Percentiles rank a stretch among this genome's conserved stretches.
phyloP scores from a whole-genome alignment of 2,797 vertebrate genomes.

The Sternotherus odoratus region DNA sequence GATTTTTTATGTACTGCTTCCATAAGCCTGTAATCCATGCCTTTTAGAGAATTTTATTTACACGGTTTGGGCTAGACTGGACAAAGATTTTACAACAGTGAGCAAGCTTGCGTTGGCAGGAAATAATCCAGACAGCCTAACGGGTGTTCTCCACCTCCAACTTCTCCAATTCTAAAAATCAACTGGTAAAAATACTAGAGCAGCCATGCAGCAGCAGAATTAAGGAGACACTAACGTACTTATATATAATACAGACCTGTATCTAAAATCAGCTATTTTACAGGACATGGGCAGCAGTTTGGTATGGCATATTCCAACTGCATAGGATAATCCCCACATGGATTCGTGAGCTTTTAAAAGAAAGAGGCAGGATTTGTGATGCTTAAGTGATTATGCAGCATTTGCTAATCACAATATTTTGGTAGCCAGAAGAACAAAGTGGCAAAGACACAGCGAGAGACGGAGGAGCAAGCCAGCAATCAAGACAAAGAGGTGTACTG shows the following conservation, averaged over 20 bases:
- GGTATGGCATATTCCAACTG: rapidly evolving
- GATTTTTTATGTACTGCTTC: not conserved
- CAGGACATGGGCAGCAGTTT: rapidly evolving
- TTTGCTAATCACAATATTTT: not conserved
- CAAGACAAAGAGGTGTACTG: rapidly evolving
- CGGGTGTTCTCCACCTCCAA: rapidly evolving
- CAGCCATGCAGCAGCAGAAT: not conserved
- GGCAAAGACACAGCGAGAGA: rapidly evolving
- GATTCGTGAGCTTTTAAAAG: not conserved
- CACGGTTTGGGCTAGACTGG: not conserved
- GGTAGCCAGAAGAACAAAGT: not conserved
- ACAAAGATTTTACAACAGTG: not conserved
- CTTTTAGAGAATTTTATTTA: rapidly evolving
- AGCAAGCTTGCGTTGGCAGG: not conserved
- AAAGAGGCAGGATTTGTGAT: not conserved
- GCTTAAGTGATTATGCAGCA: not conserved
- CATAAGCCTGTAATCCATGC: rapidly evolving
- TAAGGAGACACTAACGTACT: rapidly evolving
- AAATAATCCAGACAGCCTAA: rapidly evolving
- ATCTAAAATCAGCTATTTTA: not conserved
- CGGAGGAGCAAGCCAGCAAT: rapidly evolving
- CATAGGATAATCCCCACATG: rapidly evolving
- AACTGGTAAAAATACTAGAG: not conserved
- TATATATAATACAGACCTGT: not conserved
- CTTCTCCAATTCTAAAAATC: not conserved